Base-by-base conservation (phyloP, 2,888 invertebrate species). In the Bellardia bayeri region DNA sequence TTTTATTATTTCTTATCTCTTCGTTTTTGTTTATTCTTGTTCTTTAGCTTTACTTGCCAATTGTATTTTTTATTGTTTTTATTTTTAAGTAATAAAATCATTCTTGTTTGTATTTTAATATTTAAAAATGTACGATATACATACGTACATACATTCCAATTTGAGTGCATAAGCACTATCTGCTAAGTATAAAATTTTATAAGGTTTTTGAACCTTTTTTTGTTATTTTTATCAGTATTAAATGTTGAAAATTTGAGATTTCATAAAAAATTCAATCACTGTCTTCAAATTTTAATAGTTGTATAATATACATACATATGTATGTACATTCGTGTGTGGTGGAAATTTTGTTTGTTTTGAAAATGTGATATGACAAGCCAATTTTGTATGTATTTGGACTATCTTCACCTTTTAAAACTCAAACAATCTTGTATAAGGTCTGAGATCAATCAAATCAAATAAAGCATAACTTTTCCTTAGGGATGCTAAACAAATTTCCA, bases 1-100 rank as follows among this genome's bases (percentile, higher is more conserved):
- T 3, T 9, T 40, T 64, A 33, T 61, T 61, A 61, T 40, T 64
- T 64, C 64, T 64, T 64, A 42, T 64, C 63, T 13, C n/a, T 40
- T 2, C 6, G 30, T 61, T 37, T 61, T 16, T 64, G 64, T 42
- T 56, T 64, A 42, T 64, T 23, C 7, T 61, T 61, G 13, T 14
- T 33, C 61, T 61, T 13, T 14, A 14, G 42, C n/a, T 64, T 64
- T 9, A 30, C 37, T 64, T 64, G 64, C 64, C 42, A 42, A 42
- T 40, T 64, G 64, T 42, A 16, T 3, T n/a, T 42, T 64, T 64
- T 6, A 13, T 61, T 33, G 13, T 33, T 14, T 61, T 14, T 6
- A 6, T 5, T 61, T 37, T 61, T 37, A 37, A 23, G 6, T 37
- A 61, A 61, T 37, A 14, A 37, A 37, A 37, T 33, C 3, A 33